Conservation (phyloP, 1,140 invertebrate genomes). For the Drosophila sp. region DNA sequence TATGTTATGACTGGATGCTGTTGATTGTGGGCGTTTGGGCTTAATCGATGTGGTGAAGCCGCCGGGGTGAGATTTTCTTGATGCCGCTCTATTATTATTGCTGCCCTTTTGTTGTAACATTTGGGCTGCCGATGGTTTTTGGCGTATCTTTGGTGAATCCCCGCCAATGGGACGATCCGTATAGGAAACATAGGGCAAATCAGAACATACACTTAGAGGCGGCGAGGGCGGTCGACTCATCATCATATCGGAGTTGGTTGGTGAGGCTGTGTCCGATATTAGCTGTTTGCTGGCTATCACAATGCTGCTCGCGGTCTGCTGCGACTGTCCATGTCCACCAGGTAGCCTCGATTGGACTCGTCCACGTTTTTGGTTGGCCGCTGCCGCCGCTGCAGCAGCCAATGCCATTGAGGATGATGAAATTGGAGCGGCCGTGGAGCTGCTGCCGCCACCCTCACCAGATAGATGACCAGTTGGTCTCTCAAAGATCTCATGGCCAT, state of each 20-base stretch:
- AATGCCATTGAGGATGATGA: slow-evolving; percentile 41
- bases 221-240: slow-evolving; percentile 87
- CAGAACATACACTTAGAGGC: slow-evolving; percentile 93
- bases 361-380: slow-evolving; percentile 63
- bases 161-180: slow-evolving; percentile 96
- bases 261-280: slow-evolving; percentile 70
- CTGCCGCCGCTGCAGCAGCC: slow-evolving; percentile 60
- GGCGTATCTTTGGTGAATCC: slow-evolving; percentile 90
- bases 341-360: slow-evolving; percentile 26
- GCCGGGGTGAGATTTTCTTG: slow-evolving; percentile 59
- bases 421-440: neutral
- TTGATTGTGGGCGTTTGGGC: slow-evolving; percentile 73
- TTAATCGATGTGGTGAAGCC: slow-evolving; percentile 56
- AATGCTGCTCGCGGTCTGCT: slow-evolving; percentile 53
- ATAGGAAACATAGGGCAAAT: slow-evolving; percentile 97
- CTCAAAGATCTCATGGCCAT: slow-evolving; percentile 78
- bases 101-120: slow-evolving; percentile 67
- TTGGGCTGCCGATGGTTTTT: slow-evolving; percentile 83
- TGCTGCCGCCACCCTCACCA: slow-evolving; percentile 40
- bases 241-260: slow-evolving; percentile 56
- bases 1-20: slow-evolving; percentile 86
- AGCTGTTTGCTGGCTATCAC: slow-evolving; percentile 73
- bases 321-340: slow-evolving; percentile 15
- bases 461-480: slow-evolving; percentile 8
- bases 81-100: slow-evolving; percentile 41